Evolutionary conservation across 2,797 vertebrate genomes (phyloP).

Genomic region (Neosilurus mollespiculum): DNA sequence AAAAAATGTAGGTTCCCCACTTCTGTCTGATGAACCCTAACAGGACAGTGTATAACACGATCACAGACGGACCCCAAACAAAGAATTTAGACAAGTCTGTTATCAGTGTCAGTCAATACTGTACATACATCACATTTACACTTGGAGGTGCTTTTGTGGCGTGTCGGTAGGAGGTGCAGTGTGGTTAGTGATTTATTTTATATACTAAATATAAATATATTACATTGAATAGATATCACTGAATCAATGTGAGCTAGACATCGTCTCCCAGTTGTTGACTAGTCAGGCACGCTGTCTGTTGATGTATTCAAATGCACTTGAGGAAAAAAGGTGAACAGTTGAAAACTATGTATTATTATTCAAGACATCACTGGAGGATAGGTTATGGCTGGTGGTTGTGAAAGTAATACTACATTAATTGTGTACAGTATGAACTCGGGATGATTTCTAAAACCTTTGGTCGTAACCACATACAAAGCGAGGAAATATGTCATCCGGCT

Average conservation of each 20-base stretch:
- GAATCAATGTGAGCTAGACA: conserved; percentile 42
- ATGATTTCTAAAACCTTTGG: conserved; percentile 4
- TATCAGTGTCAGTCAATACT: not conserved
- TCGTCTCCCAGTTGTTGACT: conserved; percentile 44
- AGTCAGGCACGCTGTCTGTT: conserved; percentile 40
- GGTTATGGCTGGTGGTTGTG: not conserved
- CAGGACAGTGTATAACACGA: not conserved
- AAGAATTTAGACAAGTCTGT: not conserved
- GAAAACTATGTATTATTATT: conserved; percentile 34
- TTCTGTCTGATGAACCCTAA: not conserved
- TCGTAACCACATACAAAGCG: conserved; percentile 14
- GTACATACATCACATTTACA: not conserved
- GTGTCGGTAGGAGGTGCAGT: conserved; percentile 12
- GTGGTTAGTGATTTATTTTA: conserved; percentile 33
- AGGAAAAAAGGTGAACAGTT: conserved; percentile 40
- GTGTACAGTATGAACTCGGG: conserved; percentile 20
- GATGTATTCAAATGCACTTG: conserved; percentile 48
- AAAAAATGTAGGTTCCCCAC: not conserved
- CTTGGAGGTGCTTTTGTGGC: not conserved
- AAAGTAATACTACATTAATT: conserved; percentile 1
- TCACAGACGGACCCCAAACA: not conserved
- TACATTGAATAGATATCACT: conserved; percentile 43
- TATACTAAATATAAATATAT: conserved; percentile 30
- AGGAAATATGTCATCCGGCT: conserved; percentile 8
- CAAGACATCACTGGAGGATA: not conserved